phyloP scores from a whole-genome alignment of 1,140 invertebrate species.

The Littorina saxatilis region DNA sequence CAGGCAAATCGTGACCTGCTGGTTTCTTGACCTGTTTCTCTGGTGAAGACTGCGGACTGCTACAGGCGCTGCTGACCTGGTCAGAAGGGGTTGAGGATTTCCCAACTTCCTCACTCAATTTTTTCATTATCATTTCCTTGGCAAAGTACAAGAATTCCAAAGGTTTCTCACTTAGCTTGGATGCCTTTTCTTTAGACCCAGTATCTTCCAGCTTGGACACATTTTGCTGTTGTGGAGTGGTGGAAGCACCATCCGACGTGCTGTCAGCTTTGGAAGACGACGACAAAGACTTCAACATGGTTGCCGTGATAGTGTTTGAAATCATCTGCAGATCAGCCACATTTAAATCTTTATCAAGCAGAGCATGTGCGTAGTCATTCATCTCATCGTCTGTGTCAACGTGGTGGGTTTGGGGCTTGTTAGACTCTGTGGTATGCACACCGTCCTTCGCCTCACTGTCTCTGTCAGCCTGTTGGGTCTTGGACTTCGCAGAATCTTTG shows the following conservation, averaged over 20 bases:
- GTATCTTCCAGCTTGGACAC: background rate
- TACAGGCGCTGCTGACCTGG: too few species aligned
- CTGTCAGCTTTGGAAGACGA: background rate
- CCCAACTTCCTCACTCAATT: background rate
- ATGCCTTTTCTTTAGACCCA: background rate
- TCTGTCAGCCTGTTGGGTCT: background rate
- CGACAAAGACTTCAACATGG: background rate
- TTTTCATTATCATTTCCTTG: slow-evolving; percentile 23
- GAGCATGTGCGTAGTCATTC: slow-evolving; percentile 20
- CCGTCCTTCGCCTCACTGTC: background rate
- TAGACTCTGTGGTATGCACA: background rate
- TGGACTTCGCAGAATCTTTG: too few species aligned
- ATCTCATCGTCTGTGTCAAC: background rate
- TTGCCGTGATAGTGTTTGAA: background rate
- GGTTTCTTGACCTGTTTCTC: too few species aligned
- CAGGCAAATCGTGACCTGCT: too few species aligned
- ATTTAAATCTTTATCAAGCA: slow-evolving; percentile 12
- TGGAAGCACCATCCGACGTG: background rate
- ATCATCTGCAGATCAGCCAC: background rate
- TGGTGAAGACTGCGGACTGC: too few species aligned
- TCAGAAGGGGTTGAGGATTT: too few species aligned
- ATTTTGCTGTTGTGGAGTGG: background rate
- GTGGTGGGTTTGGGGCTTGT: background rate
- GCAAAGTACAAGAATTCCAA: slow-evolving; percentile 20
- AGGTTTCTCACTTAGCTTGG: slow-evolving; percentile 17